Conservation (phyloP, 2,797 vertebrate genomes). For the Chiloscyllium punctatum region DNA sequence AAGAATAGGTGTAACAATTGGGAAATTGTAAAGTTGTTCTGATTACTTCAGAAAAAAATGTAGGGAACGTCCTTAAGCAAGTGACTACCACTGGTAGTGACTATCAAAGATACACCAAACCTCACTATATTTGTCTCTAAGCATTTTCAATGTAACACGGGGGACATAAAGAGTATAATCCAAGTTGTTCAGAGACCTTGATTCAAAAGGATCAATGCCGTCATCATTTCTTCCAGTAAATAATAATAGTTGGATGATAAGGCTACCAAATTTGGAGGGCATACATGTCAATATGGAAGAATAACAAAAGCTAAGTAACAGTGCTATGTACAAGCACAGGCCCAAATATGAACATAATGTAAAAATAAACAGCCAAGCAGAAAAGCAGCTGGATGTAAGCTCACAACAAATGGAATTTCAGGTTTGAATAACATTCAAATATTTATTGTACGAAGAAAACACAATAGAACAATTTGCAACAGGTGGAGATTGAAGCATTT, state of each 20-base stretch:
- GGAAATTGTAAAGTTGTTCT: not conserved
- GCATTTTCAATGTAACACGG: not conserved
- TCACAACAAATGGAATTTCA: not conserved
- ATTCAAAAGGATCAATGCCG: not conserved
- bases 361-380: not conserved
- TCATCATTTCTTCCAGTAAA: not conserved
- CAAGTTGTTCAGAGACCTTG: not conserved
- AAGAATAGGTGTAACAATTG: not conserved
- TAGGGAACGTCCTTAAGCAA: no score
- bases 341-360: not conserved
- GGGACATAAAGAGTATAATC: not conserved
- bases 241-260: not conserved
- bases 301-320: not conserved
- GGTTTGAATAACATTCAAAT: constrained; percentile 13
- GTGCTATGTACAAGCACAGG: not conserved
- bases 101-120: not conserved
- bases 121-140: not conserved
- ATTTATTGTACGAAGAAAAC: not conserved
- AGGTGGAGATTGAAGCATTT: not conserved
- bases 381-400: not conserved
- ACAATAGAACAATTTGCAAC: not conserved
- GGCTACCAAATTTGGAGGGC: not conserved
- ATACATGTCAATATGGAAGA: not conserved
- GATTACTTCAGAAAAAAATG: not conserved
- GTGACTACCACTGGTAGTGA: not conserved